Conservation (phyloP, 2,113 vertebrate genomes). For the Ammodytes marinus region DNA sequence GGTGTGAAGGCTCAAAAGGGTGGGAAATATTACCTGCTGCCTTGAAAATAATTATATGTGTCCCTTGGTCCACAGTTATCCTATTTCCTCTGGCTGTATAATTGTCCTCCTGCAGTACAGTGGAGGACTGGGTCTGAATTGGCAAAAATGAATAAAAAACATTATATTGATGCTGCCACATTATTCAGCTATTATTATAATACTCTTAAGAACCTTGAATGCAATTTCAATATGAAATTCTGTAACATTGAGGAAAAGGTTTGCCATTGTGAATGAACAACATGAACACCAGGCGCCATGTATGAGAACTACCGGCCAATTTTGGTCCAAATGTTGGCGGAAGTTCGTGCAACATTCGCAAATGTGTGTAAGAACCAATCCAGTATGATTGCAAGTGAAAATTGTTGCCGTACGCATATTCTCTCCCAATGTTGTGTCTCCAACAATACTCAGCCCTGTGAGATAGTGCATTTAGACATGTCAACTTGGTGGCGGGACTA, state of each 20-base stretch:
- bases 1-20: slow-evolving; percentile 22
- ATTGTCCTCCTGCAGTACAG: neutral
- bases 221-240: neutral
- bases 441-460: too few species aligned
- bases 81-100: slow-evolving; percentile 7
- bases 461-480: neutral
- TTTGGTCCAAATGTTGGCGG: too few species aligned
- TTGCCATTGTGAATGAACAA: too few species aligned
- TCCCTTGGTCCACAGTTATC: slow-evolving; percentile 27
- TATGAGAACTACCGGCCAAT: too few species aligned
- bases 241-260: neutral
- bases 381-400: too few species aligned
- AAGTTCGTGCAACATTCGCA: too few species aligned
- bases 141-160: neutral
- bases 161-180: neutral
- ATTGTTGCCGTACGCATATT: too few species aligned
- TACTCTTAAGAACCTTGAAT: neutral
- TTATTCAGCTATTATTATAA: neutral
- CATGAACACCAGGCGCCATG: too few species aligned
- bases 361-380: too few species aligned
- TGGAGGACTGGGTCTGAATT: neutral
- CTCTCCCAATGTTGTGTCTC: too few species aligned
- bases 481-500: neutral
- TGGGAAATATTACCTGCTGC: slow-evolving; percentile 28
- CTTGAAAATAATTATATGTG: slow-evolving; percentile 8